Evolutionary conservation across 1,140 invertebrate species (phyloP), one percentile per base, ranked within the genome.

Genomic region (Propsilocerus akamusi): DNA sequence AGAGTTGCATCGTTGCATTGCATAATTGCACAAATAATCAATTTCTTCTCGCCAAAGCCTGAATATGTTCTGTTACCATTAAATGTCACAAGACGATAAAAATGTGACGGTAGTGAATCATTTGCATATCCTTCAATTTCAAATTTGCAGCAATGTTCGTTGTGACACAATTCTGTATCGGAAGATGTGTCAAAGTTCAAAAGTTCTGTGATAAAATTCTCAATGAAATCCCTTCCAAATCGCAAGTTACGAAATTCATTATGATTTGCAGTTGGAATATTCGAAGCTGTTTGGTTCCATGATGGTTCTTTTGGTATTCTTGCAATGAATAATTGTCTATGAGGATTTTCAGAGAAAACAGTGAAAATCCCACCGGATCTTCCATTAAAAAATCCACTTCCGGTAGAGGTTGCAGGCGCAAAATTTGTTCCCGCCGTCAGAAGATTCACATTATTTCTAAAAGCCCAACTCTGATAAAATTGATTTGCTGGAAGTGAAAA

Each of bases 381-480:
- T 24, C 66, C 65, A 32, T 56, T 23, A 54, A 56, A 65, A 50
- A 67, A 63, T 25, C 63, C 61, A 23, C 56, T 55, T 4, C 64
- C 75, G 48, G 71, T 66, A 53, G 71, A 68, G 8, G 64, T 52
- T 4, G 47, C 20, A 0, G 69, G 66, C 52, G 68, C n/a, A n/a
- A n/a, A 67, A 55, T 72, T 73, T 8, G 68, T 68, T 48, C 72
- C 72, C 50, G 72, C 51, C 0, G 67, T 68, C 5, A 74, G 51
- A 48, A 75, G 65, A 52, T 73, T 74, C 0, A 75, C 63, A 50
- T 69, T 65, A 54, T 72, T 63, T 1, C 64, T 54, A 25, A 63
- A 61, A 4, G 71, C 68, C 52, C 68, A 74, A 3, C 63, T 66
- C 50, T 69, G 61, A 59, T 75, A 75, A 12, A 63, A 69, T 55